These are phyloP conservation scores for Melipona beecheii DNA, from an alignment of 2,888 invertebrate genomes.

Conservation along the genomic window DNA sequence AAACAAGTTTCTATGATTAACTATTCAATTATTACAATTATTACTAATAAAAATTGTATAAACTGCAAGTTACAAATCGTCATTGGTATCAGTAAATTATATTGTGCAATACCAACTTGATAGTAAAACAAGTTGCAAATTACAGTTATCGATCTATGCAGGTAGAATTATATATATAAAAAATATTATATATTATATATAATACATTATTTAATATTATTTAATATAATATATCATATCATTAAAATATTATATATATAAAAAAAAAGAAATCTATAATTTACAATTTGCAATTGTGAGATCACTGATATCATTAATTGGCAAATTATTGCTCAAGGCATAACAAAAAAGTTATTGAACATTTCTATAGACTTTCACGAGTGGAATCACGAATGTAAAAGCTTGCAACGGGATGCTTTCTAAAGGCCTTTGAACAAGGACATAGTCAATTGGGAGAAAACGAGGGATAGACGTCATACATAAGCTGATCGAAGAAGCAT, in stretches of 20 bases:
- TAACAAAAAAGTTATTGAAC: neutral
- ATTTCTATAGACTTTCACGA: neutral
- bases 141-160: neutral
- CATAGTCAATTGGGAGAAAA: constrained; percentile 61
- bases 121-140: neutral
- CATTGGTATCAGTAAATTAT: too few relatives aligned
- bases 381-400: neutral
- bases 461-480: constrained; percentile 32
- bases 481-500: constrained; percentile 19
- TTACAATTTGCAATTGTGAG: neutral
- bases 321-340: neutral
- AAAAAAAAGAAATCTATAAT: neutral
- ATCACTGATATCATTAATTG: neutral
- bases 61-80: too few relatives aligned
- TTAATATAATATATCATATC: too few relatives aligned
- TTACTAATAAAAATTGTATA: too few relatives aligned
- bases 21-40: too few relatives aligned
- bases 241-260: too few relatives aligned
- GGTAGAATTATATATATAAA: too few relatives aligned
- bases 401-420: neutral
- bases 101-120: too few relatives aligned
- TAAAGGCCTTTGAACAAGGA: constrained; percentile 57
- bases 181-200: too few relatives aligned
- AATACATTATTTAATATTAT: too few relatives aligned
- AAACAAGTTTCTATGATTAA: too few relatives aligned